Evolutionary conservation across 2,113 vertebrate genomes (phyloP).

Genomic region (Rallus limicola): DNA sequence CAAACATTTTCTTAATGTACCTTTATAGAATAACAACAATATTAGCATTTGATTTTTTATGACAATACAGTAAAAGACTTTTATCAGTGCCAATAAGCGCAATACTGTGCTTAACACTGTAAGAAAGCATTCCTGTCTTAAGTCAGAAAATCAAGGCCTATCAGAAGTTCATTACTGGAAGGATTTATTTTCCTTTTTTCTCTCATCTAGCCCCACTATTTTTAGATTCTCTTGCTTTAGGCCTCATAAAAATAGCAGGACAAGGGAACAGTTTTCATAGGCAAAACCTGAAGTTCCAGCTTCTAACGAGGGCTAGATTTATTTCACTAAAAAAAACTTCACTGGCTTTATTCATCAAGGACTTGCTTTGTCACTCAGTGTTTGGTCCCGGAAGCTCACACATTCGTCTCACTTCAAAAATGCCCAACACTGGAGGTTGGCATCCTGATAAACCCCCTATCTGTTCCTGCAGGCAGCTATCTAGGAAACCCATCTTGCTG

Average conservation of each 20-base stretch:
- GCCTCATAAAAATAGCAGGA: neutral
- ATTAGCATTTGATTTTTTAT: neutral
- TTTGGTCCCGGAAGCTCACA: neutral
- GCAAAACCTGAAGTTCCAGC: neutral
- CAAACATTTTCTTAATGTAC: neutral
- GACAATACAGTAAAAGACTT: neutral
- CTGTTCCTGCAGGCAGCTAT: neutral
- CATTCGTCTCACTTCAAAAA: neutral
- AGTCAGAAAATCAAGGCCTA: neutral
- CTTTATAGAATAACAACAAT: neutral
- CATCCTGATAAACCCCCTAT: neutral
- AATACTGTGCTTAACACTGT: neutral
- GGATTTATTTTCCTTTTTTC: neutral
- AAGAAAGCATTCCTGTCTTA: neutral
- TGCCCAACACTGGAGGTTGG: neutral
- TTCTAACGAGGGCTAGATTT: neutral
- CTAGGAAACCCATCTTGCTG: neutral
- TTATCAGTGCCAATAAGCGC: too few relatives aligned
- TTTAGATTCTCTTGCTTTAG: neutral
- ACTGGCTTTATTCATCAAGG: neutral
- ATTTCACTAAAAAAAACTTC: neutral
- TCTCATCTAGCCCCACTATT: neutral
- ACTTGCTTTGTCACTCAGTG: neutral
- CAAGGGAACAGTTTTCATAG: neutral
- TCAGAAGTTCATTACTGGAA: neutral